Conservation (phyloP, 2,888 invertebrate species). For the Furcula furcula region DNA sequence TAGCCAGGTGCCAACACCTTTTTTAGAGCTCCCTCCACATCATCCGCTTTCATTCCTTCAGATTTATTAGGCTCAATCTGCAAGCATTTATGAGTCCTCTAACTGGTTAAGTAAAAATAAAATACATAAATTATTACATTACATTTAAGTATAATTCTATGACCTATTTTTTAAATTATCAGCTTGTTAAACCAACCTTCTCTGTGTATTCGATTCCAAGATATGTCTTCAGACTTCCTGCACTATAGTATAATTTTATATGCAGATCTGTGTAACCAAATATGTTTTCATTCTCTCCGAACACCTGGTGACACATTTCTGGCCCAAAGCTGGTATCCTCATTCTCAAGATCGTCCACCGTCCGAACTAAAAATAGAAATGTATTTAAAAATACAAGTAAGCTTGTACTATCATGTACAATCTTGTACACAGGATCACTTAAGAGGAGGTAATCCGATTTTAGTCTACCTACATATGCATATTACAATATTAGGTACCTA, state of each 20-base stretch:
- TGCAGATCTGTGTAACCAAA: slow-evolving; percentile 95
- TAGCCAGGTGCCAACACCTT: slow-evolving; percentile 87
- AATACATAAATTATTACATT: too few relatives aligned
- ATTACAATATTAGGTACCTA: too few relatives aligned
- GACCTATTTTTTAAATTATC: neutral
- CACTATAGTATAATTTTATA: slow-evolving; percentile 90
- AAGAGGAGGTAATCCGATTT: too few relatives aligned
- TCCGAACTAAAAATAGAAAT: slow-evolving; percentile 75
- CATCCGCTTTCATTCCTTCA: slow-evolving; percentile 86
- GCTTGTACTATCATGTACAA: too few relatives aligned
- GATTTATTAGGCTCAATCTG: slow-evolving; percentile 80
- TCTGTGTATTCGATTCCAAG: slow-evolving; percentile 88
- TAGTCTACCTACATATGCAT: too few relatives aligned
- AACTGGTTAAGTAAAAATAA: too few relatives aligned
- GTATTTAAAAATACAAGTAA: too few relatives aligned
- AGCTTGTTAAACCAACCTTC: slow-evolving; percentile 65
- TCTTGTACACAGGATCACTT: too few relatives aligned
- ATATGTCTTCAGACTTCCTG: slow-evolving; percentile 90
- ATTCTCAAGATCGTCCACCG: slow-evolving; percentile 84
- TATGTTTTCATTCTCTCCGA: slow-evolving; percentile 95
- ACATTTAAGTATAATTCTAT: too few relatives aligned
- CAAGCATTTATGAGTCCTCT: neutral
- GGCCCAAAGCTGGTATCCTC: slow-evolving; percentile 86
- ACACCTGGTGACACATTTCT: slow-evolving; percentile 96
- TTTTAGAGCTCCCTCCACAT: slow-evolving; percentile 85